Percentiles rank a stretch among this genome's conserved stretches.
Evolutionary conservation across 2,888 invertebrate genomes (phyloP).

Genomic region (Hydroisotoma schaefferi): DNA sequence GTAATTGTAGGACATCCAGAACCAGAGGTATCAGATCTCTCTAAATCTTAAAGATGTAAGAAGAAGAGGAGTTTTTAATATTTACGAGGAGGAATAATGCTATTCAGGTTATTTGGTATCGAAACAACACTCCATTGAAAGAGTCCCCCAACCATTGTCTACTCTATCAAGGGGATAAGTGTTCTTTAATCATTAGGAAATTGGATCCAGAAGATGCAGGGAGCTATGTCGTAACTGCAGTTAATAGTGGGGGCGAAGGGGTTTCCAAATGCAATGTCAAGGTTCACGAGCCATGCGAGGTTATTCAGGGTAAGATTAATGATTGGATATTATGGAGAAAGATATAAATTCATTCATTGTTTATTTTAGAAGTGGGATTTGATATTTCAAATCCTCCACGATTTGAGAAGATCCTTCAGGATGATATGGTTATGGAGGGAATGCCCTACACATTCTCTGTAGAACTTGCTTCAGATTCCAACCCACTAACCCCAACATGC

Average conservation of each 20-base stretch:
- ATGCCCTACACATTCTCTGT: slow-evolving; percentile 61
- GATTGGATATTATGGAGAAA: no score
- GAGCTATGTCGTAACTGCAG: slow-evolving; percentile 73
- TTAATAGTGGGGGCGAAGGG: slow-evolving; percentile 79
- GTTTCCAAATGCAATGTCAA: slow-evolving; percentile 66
- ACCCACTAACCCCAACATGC: slow-evolving; percentile 61
- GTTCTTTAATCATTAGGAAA: slow-evolving; percentile 68
- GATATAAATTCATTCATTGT: neutral
- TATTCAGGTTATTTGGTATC: slow-evolving; percentile 67
- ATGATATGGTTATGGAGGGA: slow-evolving; percentile 67
- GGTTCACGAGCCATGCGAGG: slow-evolving; percentile 51
- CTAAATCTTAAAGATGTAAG: neutral
- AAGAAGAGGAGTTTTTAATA: neutral
- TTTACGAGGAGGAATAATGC: neutral
- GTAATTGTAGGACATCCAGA: slow-evolving; percentile 76
- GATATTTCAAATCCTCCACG: slow-evolving; percentile 61
- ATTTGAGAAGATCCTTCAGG: slow-evolving; percentile 67
- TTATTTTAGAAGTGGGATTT: slow-evolving; percentile 6
- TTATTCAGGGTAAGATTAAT: neutral
- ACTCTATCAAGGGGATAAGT: slow-evolving; percentile 77
- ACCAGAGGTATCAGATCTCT: slow-evolving; percentile 65
- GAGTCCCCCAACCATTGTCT: slow-evolving; percentile 78
- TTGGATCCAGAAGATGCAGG: slow-evolving; percentile 73
- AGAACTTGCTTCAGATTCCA: slow-evolving; percentile 22
- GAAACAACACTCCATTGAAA: slow-evolving; percentile 73